phyloP scores from a whole-genome alignment of 2,888 invertebrate genomes.

The Craniophora ligustri region DNA sequence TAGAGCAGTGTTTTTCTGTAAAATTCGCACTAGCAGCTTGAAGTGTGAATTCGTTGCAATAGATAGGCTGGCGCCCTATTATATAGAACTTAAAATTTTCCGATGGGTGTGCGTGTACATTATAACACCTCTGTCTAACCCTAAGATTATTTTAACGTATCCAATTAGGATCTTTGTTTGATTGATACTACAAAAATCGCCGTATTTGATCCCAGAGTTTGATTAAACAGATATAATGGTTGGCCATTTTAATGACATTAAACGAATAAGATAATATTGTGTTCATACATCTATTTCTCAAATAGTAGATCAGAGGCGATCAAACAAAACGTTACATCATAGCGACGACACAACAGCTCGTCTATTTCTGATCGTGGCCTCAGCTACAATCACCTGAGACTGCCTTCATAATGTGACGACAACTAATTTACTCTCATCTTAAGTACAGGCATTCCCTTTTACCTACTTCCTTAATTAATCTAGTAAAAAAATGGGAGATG shows the following conservation, averaged over 20 bases:
- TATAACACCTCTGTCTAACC: no score
- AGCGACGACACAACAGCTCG: constrained; percentile 29
- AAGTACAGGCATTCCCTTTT: constrained; percentile 25
- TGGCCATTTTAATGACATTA: constrained; percentile 36
- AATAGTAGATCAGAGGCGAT: constrained; percentile 46
- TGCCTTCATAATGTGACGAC: constrained; percentile 45
- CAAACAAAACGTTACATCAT: constrained; percentile 55
- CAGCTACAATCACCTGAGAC: constrained; percentile 52
- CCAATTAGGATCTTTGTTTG: no score
- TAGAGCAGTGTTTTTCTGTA: no score
- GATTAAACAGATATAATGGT: constrained; percentile 27
- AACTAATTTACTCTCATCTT: constrained; percentile 45
- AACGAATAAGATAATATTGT: constrained; percentile 27
- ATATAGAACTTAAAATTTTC: no score
- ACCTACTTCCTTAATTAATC: constrained; percentile 37
- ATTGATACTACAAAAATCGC: no score
- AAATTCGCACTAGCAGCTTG: no score
- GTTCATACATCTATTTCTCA: constrained; percentile 35
- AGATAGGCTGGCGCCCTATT: no score
- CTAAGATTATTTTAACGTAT: no score
- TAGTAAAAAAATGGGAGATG: constrained; percentile 18
- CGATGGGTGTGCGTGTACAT: no score
- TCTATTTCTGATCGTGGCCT: constrained; percentile 53
- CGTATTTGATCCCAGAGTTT: no score
- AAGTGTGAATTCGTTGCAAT: no score